phyloP scores from a whole-genome alignment of 2,797 vertebrate species.

The Borostomias antarcticus region DNA sequence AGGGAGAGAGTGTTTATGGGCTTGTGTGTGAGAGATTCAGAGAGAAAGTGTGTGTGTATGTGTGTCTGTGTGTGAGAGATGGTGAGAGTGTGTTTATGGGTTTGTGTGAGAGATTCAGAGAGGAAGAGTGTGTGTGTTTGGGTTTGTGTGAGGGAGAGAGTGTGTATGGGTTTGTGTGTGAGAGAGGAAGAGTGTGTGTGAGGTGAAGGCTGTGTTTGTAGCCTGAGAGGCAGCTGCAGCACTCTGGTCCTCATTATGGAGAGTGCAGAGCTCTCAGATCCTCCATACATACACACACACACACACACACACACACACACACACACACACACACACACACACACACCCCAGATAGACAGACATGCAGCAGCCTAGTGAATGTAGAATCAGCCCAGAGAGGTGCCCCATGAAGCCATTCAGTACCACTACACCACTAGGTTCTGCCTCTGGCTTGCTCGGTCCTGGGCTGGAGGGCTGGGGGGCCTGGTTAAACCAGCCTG shows the following conservation, averaged over 20 bases:
- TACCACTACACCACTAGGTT: neutral
- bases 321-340: constrained; percentile 1
- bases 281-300: constrained; percentile 25
- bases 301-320: neutral
- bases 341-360: constrained; percentile 2
- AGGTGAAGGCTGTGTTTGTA: neutral
- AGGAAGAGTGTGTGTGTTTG: too few species aligned
- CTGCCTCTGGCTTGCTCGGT: neutral
- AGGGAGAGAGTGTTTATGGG: neutral
- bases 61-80: too few species aligned
- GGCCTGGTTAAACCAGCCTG: too few species aligned
- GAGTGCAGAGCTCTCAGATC: constrained; percentile 33
- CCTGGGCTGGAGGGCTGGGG: too few species aligned
- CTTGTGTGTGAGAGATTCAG: too few species aligned
- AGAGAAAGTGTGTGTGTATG: neutral
- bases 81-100: neutral
- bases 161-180: neutral
- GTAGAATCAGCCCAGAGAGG: constrained; percentile 24
- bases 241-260: constrained; percentile 45
- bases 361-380: constrained; percentile 8
- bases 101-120: too few species aligned
- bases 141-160: neutral
- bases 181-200: neutral
- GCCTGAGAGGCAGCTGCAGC: constrained; percentile 30
- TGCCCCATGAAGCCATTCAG: neutral